Evolutionary conservation across 2,113 vertebrate genomes (phyloP), one percentile per base, ranked within the genome.

Genomic region (Colossoma macropomum): DNA sequence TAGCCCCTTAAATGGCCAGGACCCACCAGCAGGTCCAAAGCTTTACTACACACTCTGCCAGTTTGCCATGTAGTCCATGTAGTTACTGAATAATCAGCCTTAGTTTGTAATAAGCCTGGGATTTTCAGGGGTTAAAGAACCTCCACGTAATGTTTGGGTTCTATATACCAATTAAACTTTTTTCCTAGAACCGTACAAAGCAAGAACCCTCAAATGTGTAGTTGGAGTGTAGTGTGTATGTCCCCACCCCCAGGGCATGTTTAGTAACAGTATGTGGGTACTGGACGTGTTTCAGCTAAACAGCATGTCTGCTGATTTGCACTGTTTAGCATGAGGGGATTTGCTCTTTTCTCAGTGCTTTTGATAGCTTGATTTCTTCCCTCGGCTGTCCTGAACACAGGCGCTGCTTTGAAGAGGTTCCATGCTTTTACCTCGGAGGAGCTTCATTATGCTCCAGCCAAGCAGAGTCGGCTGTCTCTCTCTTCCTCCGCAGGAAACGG

Each of bases 391-490:
- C 80, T 25, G 84, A 85, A 87, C 86, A 83, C 50, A 30, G 19
- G 50, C 25, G n/a, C 63, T 82, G 86, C 75, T 90, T 88, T 87
- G 80, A 92, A 85, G 28, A 60, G 27, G 65, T 69, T 68, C 65
- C 23, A 10, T 84, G 81, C 41, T 34, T 78, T 56, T 59, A 86
- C 88, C 82, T 85, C 66, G 86, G 82, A 89, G 84, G 85, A 91
- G 89, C 81, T 83, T 90, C 82, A 87, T 90, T 90, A 84, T 87
- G 56, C 56, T 75, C 45, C 66, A 83, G 65, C 84, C 54, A 78
- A 41, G 81, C 60, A 77, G 81, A 84, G 76, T 85, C 80, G 88
- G 60, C 88, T 84, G 85, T 81, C 80, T 85, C 82, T 75, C 80
- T 88, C 88, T 88, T 84, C 88, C 87, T 86, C 88, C 82, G 84